Evolutionary conservation across 2,797 vertebrate genomes (phyloP), one percentile per base, ranked within the genome.

Genomic region (Nannoperca australis): DNA sequence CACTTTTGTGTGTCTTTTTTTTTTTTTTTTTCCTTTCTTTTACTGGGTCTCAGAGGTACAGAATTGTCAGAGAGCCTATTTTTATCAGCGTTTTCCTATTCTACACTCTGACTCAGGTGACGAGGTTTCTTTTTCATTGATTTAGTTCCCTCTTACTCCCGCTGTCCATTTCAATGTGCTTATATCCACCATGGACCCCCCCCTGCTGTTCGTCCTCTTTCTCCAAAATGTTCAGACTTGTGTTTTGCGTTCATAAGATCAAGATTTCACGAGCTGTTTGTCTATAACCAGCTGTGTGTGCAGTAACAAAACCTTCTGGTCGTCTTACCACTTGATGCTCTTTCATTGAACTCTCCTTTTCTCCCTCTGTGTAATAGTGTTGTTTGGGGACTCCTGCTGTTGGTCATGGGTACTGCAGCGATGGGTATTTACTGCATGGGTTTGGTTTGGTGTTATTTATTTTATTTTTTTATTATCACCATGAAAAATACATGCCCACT

Each of bases 41-140:
- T 30, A 90, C 94, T 76, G 86, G 96, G 93, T 93, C 93, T 95
- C 95, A 97, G 97, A 98, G 96, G 94, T 98, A 93, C 96, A 96
- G 94, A 96, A 91, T 91, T 95, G 95, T 96, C 98, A 97, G 94
- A 97, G 96, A 97, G 97, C 97, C 94, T 98, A 97, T 97, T 98
- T 98, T 96, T 98, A 97, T 96, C 96, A 96, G 79, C 96, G 96
- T 92, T 98, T 98, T 97, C 97, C 98, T 95, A 94, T 98, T 94
- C 97, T 98, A 82, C 97, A 97, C 95, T 96, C 97, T 94, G 96
- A 98, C 94, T 95, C 97, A 98, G 97, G 97, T 97, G 98, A 98
- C 95, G 24, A 67, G 72, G 87, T 83, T 93, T 92, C 81, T 93
- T 85, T 90, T 85, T 89, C 40, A 79, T 83, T 73, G 47, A 15